phyloP scores from a whole-genome alignment of 2,888 invertebrate species.

The Troides oblongomaculatus region DNA sequence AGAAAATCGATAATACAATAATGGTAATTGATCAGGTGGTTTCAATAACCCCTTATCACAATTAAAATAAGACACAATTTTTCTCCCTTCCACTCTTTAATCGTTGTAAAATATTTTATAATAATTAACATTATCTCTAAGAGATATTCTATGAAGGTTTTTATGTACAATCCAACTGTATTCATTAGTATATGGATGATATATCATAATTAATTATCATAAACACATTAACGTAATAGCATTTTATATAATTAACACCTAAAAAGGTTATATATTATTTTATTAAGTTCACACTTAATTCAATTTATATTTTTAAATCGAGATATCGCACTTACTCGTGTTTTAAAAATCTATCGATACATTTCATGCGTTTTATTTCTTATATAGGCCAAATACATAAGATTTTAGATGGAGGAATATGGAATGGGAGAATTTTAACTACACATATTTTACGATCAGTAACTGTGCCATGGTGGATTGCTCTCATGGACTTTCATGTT shows the following conservation, averaged over 20 bases:
- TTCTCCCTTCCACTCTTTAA: neutral
- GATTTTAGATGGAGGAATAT: constrained; percentile 6
- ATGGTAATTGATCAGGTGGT: no score
- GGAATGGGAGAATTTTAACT: constrained; percentile 1
- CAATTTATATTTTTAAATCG: neutral
- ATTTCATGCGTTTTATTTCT: constrained; percentile 49
- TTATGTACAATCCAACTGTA: neutral
- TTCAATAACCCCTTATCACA: no score
- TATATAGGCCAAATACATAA: constrained; percentile 12
- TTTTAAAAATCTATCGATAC: constrained; percentile 60
- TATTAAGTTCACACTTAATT: neutral
- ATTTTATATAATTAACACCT: neutral
- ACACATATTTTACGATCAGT: constrained; percentile 15
- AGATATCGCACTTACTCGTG: constrained; percentile 36
- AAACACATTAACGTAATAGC: neutral
- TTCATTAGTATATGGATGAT: neutral
- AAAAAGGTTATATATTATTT: neutral
- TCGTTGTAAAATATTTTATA: neutral
- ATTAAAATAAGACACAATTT: neutral
- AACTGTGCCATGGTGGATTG: constrained; percentile 15
- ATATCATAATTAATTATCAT: neutral
- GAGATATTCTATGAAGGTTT: neutral
- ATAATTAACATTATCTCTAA: neutral
- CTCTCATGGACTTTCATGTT: constrained; percentile 11
- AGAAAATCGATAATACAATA: no score